phyloP scores from a whole-genome alignment of 2,797 vertebrate genomes.

The Rallus crepitans region DNA sequence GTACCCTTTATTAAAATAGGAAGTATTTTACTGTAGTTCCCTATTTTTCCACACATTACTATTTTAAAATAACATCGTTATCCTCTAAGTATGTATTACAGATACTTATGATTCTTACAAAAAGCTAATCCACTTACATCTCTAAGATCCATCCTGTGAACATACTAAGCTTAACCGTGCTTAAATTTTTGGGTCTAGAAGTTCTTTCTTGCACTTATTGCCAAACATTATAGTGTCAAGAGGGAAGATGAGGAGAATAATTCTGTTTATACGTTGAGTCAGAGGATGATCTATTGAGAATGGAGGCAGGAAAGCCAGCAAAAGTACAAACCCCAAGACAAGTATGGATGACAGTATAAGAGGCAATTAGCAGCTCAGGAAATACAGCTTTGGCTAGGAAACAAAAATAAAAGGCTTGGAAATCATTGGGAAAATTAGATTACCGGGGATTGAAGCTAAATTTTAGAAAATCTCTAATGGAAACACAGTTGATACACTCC shows the following conservation, averaged over 20 bases:
- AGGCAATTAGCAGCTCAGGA: neutral
- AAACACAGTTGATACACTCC: neutral
- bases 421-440: neutral
- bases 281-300: neutral
- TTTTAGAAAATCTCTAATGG: neutral
- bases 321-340: neutral
- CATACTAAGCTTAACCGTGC: neutral
- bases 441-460: neutral
- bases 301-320: neutral
- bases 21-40: neutral
- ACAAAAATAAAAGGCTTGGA: neutral
- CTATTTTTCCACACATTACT: neutral
- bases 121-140: neutral
- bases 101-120: neutral
- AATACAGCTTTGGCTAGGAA: neutral
- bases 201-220: neutral
- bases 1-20: neutral
- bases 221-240: neutral
- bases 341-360: neutral
- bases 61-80: neutral
- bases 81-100: neutral
- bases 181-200: neutral
- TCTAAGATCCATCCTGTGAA: neutral
- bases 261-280: neutral
- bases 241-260: neutral